Evolutionary conservation across 2,797 vertebrate genomes (phyloP).

Genomic region (Dendrocincla fuliginosa): DNA sequence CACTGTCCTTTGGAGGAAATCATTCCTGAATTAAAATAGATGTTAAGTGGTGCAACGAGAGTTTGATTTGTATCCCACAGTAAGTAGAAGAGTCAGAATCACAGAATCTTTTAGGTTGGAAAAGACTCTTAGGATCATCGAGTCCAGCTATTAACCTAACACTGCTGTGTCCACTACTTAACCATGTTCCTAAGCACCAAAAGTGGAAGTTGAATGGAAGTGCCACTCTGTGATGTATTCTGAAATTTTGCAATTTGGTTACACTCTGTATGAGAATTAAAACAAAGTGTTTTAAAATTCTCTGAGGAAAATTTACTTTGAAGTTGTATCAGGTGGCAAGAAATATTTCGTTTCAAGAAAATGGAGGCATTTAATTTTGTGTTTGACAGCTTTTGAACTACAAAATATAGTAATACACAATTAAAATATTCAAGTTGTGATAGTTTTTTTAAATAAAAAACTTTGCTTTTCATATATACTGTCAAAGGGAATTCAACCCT

Average conservation of each 20-base stretch:
- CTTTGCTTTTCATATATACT: not conserved
- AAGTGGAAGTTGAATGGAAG: not conserved
- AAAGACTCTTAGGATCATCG: not conserved
- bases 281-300: not conserved
- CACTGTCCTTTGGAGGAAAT: not conserved
- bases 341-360: not conserved
- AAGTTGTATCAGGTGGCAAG: not conserved
- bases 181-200: not conserved
- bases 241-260: not conserved
- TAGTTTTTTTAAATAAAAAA: not conserved
- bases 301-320: not conserved
- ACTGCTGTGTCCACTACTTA: not conserved
- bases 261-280: not conserved
- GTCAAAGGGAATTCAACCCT: not conserved
- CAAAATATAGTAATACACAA: not conserved
- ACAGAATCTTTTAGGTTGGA: not conserved
- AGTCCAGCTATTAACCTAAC: not conserved
- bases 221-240: not conserved
- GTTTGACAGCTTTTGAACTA: not conserved
- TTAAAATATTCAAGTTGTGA: not conserved
- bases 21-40: not conserved
- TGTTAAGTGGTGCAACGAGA: not conserved
- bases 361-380: not conserved
- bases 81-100: not conserved
- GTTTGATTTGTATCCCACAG: not conserved